Evolutionary conservation across 2,888 invertebrate genomes (phyloP), one percentile per base, ranked within the genome.

Genomic region (Acleris sparsana): DNA sequence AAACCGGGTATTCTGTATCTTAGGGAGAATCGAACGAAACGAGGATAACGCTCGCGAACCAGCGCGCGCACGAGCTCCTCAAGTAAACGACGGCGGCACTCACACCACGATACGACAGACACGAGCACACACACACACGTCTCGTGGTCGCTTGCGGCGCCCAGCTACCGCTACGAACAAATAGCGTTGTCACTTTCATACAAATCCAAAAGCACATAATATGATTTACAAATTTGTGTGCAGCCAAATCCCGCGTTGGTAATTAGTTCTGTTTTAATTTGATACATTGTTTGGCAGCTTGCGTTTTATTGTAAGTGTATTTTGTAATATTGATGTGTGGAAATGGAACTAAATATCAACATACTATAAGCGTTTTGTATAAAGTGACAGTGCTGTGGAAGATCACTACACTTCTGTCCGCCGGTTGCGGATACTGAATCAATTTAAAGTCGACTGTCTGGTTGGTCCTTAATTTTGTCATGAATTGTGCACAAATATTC

Each of bases 41-140:
- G 85, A 96, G 98, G 94, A 98, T 99, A 96, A 96, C 96, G 90
- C 96, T 97, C 90, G 99, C 99, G 86, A 99, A 99, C 94, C 97
- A 98, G 93, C 96, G 98, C 84, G 98, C 99, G 86, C 97, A 97
- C 94, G 98, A 98, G 93, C 96, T 99, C 86, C 96, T 98, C 93
- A 97, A 97, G 95, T 96, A 96, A 95, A 93, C 87, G 80, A 71
- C 86, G 86, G 80, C 86, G 84, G 78, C 85, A 82, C 80, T 77
- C 82, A 83, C 77, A 79, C 73, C 71, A 64, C 74, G 70, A 76
- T 72, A 72, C 70, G 64, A 69, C 77, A 44, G 73, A 75, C 78
- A 79, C 71, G 79, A 79, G 80, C 77, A 82, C 82, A 83, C 69
- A 71, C 65, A 59, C 58, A 59, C 53, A 71, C 71, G 70, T 70